Percentiles rank a stretch among this genome's conserved stretches.
These are phyloP conservation scores for Sterrhoptilus dennistouni DNA, from an alignment of 2,113 vertebrate genomes.

Conservation along the genomic window DNA sequence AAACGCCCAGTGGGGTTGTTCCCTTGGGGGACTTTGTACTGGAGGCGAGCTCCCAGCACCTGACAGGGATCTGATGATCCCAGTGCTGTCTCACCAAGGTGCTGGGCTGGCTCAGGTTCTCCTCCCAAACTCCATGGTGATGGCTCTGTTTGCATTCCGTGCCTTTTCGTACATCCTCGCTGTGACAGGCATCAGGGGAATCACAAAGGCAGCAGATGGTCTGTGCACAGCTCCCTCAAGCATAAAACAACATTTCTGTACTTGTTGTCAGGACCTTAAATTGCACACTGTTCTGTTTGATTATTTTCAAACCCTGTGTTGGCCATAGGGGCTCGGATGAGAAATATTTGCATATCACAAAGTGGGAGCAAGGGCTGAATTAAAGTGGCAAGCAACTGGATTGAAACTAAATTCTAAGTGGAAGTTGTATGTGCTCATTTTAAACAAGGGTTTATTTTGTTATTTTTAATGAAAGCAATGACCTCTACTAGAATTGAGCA, in stretches of 20 bases:
- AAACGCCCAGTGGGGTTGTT: not conserved
- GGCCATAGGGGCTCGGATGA: constrained; percentile 34
- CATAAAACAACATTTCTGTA: constrained; percentile 68
- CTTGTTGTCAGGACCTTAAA: constrained; percentile 68
- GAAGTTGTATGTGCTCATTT: not conserved
- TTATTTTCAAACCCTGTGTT: constrained; percentile 67
- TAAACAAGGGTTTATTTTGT: not conserved
- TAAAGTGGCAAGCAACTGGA: constrained; percentile 46
- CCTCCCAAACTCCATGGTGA: not conserved
- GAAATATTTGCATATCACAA: constrained; percentile 55
- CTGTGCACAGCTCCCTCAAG: constrained; percentile 63
- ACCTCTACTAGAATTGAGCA: not conserved
- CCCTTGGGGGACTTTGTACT: not conserved
- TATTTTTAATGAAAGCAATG: not conserved
- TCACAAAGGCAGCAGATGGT: constrained; percentile 70
- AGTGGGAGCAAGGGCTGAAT: constrained; percentile 20
- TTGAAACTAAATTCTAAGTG: constrained; percentile 43
- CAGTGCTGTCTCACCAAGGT: not conserved
- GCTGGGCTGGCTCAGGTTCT: not conserved
- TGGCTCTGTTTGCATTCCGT: not conserved
- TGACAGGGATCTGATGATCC: not conserved
- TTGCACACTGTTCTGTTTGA: constrained; percentile 62
- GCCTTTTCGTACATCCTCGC: not conserved
- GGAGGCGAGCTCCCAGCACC: not conserved
- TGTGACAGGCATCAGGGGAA: constrained; percentile 66